Conservation (phyloP, 2,888 invertebrate species). For the Ectobius pallidus region DNA sequence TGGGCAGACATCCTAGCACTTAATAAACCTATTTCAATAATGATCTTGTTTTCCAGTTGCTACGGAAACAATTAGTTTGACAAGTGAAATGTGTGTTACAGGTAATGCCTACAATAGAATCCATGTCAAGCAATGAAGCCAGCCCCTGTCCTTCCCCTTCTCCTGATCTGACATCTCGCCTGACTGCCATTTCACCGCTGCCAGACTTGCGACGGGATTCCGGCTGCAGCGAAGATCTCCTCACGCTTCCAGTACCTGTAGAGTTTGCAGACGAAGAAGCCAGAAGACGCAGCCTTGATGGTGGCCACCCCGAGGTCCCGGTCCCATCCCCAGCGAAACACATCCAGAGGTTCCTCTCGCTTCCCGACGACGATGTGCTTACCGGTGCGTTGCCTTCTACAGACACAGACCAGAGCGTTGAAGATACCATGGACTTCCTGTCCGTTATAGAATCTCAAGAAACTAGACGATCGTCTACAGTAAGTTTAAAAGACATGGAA, state of each 20-base stretch:
- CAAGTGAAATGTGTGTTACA: no score
- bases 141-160: conserved; percentile 60
- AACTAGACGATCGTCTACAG: conserved; percentile 34
- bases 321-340: neutral
- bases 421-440: conserved; percentile 2
- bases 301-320: neutral
- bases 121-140: conserved; percentile 55
- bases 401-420: conserved; percentile 6
- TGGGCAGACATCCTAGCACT: no score
- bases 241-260: conserved; percentile 72
- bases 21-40: no score
- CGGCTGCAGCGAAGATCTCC: conserved; percentile 57
- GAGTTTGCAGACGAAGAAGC: conserved; percentile 74
- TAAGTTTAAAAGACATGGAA: conserved; percentile 45
- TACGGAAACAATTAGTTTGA: no score
- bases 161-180: conserved; percentile 43
- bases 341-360: neutral
- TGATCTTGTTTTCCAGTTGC: no score
- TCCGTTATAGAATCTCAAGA: conserved; percentile 19
- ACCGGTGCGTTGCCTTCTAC: neutral
- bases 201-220: conserved; percentile 69
- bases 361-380: conserved; percentile 20
- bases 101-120: conserved; percentile 55
- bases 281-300: conserved; percentile 61
- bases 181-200: conserved; percentile 69